Evolutionary conservation across 1,140 invertebrate genomes (phyloP), one percentile per base, ranked within the genome.

Genomic region (Penaeus vannamei): DNA sequence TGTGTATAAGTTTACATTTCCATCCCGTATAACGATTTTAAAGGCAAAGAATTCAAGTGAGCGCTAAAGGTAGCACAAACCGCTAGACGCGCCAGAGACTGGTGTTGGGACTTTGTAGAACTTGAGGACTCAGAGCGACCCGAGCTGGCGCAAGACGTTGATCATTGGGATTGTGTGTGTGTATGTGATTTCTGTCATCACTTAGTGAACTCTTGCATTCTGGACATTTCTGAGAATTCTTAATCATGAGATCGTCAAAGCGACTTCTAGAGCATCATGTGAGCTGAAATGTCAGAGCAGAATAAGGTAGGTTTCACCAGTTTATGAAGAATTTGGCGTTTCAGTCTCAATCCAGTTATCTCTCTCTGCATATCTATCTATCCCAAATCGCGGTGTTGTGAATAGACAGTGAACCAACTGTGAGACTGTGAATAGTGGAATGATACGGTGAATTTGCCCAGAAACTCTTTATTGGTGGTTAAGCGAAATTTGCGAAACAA

Each of bases 251-350:
- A 91, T 91, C 90, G 86, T 90, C 90, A 89, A 86, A 82, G 72
- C 87, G 79, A 86, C 87, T 84, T 85, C 90, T 64, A 79, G 87
- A 89, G 77, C 90, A 91, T 83, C 90, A 91, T 91, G 90, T 91
- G 87, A 91, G 90, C 90, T 91, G 90, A 91, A 91, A 91, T 91
- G 90, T 91, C 90, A 91, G 77, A 86, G 90, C 86, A 86, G 84
- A 86, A 83, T 83, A 91, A 91, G 90, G 90, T 91, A 91, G 80
- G 90, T 89, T 59, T 26, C 14, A 23, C n/a, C 61, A 80, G 36
- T 17, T 64, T 12, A 32, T 59, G 64, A 20, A 36, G n/a, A 69
- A 26, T 72, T 23, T 86, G 36, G 83, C 5, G 12, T 36, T 36
- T 32, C 20, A 14, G 26, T n/a, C 14, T 76, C 29, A 32, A 19